Base-by-base conservation (phyloP, 2,888 invertebrate genomes). In the Yponomeuta malinellus region DNA sequence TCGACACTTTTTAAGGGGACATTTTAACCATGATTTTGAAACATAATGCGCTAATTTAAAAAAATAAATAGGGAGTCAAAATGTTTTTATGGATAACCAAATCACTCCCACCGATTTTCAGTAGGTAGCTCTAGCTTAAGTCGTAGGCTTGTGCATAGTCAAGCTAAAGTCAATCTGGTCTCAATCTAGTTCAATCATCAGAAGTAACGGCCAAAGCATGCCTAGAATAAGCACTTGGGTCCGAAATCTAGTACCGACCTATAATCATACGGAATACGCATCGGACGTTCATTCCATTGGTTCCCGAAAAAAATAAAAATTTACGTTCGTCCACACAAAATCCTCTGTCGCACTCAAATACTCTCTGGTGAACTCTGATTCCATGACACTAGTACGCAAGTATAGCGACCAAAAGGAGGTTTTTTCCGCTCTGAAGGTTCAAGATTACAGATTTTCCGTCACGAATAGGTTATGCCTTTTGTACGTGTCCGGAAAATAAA, bases 401-500 rank as follows among this genome's bases (percentile, higher is more conserved):
- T 43, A 43, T 8, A 15, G 52, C 3, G 52, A 15, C 15, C 52
- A 3, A 59, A 15, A 59, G 12, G 52, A 12, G 2, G 15, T 1
- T 15, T 59, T 23, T 59, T 15, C 15, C 12, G 15, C 52, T 8
- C 15, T 52, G 52, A 52, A 52, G 52, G 52, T 52, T 59, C 12
- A 59, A 59, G 12, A 59, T 59, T 59, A 59, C 15, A 59, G 52
- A 59, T 59, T 59, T 59, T 59, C 15, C 52, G 52, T 59, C 52
- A 59, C 52, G 52, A 59, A 59, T 59, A 59, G 52, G 52, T 59
- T 59, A 59, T 59, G 52, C 52, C 52, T 59, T 59, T 59, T 59
- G 52, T 59, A 59, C 52, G 52, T 59, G 52, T 59, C 3, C 52
- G 52, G 52, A 59, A 59, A 59, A 15, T 59, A 59, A 59, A 59